phyloP scores from a whole-genome alignment of 2,888 invertebrate genomes.

The Lamproptera curius region DNA sequence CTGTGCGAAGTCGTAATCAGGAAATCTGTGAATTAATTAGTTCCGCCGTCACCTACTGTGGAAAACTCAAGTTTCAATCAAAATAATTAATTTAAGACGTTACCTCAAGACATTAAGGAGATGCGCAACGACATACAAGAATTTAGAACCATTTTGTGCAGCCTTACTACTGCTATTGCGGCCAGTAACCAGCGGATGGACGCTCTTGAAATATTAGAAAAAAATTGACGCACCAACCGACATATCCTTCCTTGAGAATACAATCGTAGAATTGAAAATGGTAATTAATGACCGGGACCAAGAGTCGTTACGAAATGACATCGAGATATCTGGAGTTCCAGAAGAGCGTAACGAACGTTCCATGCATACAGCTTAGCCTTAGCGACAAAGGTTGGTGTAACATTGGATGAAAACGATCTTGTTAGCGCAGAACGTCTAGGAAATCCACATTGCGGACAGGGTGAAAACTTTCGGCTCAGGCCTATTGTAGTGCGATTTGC shows the following conservation, averaged over 20 bases:
- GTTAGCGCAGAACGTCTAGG: background rate
- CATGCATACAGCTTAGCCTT: background rate
- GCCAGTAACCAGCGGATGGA: background rate
- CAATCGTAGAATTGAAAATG: background rate
- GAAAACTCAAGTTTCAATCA: no score
- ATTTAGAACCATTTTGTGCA: no score
- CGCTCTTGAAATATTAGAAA: no score
- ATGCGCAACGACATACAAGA: no score
- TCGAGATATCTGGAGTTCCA: slow-evolving; percentile 21
- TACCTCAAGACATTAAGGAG: no score
- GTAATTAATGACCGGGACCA: slow-evolving; percentile 15
- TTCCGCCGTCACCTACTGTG: background rate
- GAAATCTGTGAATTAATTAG: background rate
- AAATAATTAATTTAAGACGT: background rate
- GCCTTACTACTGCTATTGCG: background rate
- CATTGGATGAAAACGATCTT: background rate
- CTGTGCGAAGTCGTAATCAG: background rate
- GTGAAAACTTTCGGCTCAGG: background rate
- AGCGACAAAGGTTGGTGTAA: background rate
- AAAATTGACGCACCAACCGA: no score
- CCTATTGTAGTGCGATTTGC: background rate
- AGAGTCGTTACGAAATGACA: slow-evolving; percentile 17
- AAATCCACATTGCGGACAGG: background rate
- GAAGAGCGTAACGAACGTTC: slow-evolving; percentile 9
- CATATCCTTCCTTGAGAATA: background rate